Base-by-base conservation (phyloP, 2,888 invertebrate genomes). In the Caenorhabditis sp. region DNA sequence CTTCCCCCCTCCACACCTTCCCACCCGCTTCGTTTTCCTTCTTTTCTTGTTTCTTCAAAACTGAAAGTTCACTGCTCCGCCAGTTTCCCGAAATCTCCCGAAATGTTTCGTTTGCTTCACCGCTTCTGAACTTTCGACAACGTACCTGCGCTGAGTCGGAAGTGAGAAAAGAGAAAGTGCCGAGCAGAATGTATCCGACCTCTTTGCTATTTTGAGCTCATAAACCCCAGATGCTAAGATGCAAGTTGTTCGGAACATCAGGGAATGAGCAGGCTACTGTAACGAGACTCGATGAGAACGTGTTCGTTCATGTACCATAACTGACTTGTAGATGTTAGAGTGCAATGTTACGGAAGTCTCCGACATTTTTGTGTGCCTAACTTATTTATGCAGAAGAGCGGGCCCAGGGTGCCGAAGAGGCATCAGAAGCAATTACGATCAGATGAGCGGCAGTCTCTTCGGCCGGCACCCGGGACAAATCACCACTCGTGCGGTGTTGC, bases 371-470 rank as follows among this genome's bases (percentile, higher is more conserved):
- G 18, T 47, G n/a, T 47, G 47, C 18, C 58, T 51, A 53, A 65
- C 44, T 51, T 67, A 61, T 64, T 79, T 61, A 71, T 67, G 56
- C 64, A 32, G 26, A 51, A 53, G 58, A 53, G 47, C 47, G 47
- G n/a, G 47, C 47, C 47, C 47, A 47, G 47, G 47, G 47, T 32
- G 40, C 40, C 47, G 55, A 62, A 50, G 64, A 26, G 37, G 55
- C 74, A 80, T 80, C 80, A 80, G 56, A 80, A 69, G 80, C 80
- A 80, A 80, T 80, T 80, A 80, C 80, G 80, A 80, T 80, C 80
- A 80, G 80, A 77, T 77, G 77, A 68, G 76, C 64, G 28, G 61
- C 35, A 35, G 50, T 47, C 64, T 64, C 62, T 50, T 50, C 72
- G 37, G 47, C 56, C 55, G 74, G 47, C 47, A 47, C 47, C 47